phyloP scores from a whole-genome alignment of 2,113 vertebrate genomes.

The Toxotes jaculatrix region DNA sequence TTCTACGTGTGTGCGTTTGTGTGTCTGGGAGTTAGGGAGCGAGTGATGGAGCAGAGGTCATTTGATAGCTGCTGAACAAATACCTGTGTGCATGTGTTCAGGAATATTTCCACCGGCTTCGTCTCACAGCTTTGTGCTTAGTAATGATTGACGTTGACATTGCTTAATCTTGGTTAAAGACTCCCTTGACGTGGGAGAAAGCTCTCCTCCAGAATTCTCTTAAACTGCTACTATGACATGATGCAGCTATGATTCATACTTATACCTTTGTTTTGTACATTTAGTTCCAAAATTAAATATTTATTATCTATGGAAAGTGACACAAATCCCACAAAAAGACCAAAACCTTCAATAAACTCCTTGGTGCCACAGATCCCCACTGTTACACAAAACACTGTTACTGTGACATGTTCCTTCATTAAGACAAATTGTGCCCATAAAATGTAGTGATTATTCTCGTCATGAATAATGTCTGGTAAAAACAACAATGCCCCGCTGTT shows the following conservation, averaged over 20 bases:
- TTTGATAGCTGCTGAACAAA: slow-evolving; percentile 30
- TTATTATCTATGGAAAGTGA: no score
- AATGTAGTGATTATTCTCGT: no score
- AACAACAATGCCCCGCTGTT: no score
- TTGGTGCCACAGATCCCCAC: no score
- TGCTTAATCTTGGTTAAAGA: slow-evolving; percentile 66
- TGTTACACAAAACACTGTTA: no score
- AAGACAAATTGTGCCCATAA: no score
- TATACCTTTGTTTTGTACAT: background rate
- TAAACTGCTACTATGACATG: background rate
- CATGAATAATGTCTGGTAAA: no score
- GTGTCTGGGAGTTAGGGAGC: background rate
- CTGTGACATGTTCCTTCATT: no score
- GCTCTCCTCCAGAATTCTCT: background rate
- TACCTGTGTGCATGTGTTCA: slow-evolving; percentile 18
- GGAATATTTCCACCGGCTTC: slow-evolving; percentile 29
- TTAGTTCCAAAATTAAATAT: background rate
- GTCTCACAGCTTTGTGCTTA: slow-evolving; percentile 8
- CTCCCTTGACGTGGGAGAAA: slow-evolving; percentile 35
- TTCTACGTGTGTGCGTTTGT: background rate
- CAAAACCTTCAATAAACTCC: no score
- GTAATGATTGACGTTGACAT: slow-evolving; percentile 78
- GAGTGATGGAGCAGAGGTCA: slow-evolving; percentile 43
- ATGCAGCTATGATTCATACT: background rate
- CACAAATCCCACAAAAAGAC: no score